phyloP scores from a whole-genome alignment of 1,140 invertebrate species.

The Drosophila varians region DNA sequence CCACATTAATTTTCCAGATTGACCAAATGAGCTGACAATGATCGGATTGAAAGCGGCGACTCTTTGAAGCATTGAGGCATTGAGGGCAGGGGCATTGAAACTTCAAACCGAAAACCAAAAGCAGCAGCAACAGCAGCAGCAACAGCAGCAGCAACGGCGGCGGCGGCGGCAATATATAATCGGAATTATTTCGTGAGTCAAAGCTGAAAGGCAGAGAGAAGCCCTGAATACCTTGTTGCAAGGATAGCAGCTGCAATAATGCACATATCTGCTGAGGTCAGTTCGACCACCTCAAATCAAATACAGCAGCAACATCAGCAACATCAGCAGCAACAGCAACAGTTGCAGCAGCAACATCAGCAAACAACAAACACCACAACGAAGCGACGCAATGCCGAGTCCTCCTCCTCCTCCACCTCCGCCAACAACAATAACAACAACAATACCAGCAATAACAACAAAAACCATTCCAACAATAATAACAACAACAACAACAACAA shows the following conservation, averaged over 20 bases:
- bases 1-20: slow-evolving; percentile 50
- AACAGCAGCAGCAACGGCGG: not conserved
- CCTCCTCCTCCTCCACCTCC: slow-evolving; percentile 36
- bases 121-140: slow-evolving; percentile 1
- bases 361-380: slow-evolving; percentile 64
- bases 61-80: slow-evolving; percentile 51
- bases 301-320: slow-evolving; percentile 65
- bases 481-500: slow-evolving; percentile 56
- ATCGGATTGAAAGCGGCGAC: slow-evolving; percentile 52
- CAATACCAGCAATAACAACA: slow-evolving; percentile 49
- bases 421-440: slow-evolving; percentile 30
- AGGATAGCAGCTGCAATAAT: slow-evolving; percentile 83
- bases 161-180: too few relatives aligned
- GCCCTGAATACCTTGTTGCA: slow-evolving; percentile 32
- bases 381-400: slow-evolving; percentile 64
- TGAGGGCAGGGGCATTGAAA: slow-evolving; percentile 27
- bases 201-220: slow-evolving; percentile 21
- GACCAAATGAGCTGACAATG: slow-evolving; percentile 51
- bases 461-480: slow-evolving; percentile 47
- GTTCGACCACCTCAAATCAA: slow-evolving; percentile 86
- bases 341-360: slow-evolving; percentile 49
- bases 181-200: slow-evolving; percentile 14
- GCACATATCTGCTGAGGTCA: slow-evolving; percentile 89
- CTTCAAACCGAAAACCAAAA: slow-evolving; percentile 42
- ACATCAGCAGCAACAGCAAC: slow-evolving; percentile 78